Base-by-base conservation (phyloP, 2,888 invertebrate species). In the Meteorus colon region DNA sequence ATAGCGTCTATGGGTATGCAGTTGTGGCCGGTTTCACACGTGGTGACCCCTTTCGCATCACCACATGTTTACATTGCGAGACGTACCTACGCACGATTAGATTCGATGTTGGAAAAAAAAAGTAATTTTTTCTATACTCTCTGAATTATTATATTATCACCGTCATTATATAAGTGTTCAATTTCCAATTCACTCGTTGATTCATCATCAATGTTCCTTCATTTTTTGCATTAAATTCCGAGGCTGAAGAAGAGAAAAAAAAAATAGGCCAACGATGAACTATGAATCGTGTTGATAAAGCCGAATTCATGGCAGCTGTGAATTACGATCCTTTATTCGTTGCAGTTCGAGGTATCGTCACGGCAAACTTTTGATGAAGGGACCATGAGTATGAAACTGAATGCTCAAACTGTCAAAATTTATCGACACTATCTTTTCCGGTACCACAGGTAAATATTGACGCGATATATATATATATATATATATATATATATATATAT, bases 401-500 rank as follows among this genome's bases (percentile, higher is more conserved):
- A 87, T 86, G 85, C 77, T 60, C 76, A 84, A 84, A 85, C 86
- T 86, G 87, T 87, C 86, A 82, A 85, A 83, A 83, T 84, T 86
- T 86, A 85, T 86, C 86, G 81, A 82, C 74, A 73, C 74, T 82
- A 81, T 82, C 81, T 75, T 62, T 79, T 74, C 68, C 75, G 73
- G 76, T 63, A 41, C 37, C 68, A 67, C 77, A 65, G 60, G 45
- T 80, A 84, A 86, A 85, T 84, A 86, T 86, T 85, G 80, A 82
- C 83, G 77, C 24, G 24, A 24, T 24, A 24, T 24, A 24, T 1
- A 24, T 1, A 24, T 24, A 24, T 24, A 1, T 24, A 24, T 24
- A 24, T 24, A 1, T 24, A 1, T 24, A 41, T 68, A 78, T n/a
- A n/a, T n/a, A 24, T 24, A 1, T 24, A 24, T 24, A 24, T 24